These are phyloP conservation scores for Pseudomyrmex pallidus DNA, from an alignment of 1,140 invertebrate species.

Conservation along the genomic window DNA sequence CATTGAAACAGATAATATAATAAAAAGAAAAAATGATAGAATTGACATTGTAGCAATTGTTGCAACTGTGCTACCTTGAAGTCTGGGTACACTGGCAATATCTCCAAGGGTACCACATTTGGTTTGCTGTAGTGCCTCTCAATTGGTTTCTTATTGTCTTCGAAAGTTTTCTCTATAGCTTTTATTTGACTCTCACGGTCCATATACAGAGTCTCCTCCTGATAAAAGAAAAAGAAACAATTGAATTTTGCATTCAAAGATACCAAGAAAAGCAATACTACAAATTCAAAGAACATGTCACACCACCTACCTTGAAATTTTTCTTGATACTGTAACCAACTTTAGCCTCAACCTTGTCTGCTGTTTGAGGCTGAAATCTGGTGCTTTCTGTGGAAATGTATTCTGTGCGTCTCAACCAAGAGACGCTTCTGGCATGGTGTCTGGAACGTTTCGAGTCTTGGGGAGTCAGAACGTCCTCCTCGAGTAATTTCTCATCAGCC, in stretches of 20 bases:
- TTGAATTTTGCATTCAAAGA: constrained; percentile 5
- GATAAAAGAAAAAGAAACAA: constrained; percentile 59
- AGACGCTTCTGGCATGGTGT: constrained; percentile 97
- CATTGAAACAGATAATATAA: constrained; percentile 62
- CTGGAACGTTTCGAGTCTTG: constrained; percentile 95
- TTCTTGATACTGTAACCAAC: constrained; percentile 99
- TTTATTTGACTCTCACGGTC: constrained; percentile 98
- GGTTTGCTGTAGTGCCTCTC: constrained; percentile 98
- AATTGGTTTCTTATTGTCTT: constrained; percentile 94
- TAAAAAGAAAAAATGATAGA: not conserved
- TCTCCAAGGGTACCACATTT: constrained; percentile 95
- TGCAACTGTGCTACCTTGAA: constrained; percentile 88
- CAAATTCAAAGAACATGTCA: not conserved
- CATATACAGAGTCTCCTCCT: constrained; percentile 97
- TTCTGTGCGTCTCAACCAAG: constrained; percentile 98
- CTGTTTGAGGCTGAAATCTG: constrained; percentile 96
- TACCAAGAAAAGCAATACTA: not conserved
- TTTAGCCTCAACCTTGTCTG: constrained; percentile 99
- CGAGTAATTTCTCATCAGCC: constrained; percentile 96
- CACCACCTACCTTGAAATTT: constrained; percentile 90
- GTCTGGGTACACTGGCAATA: constrained; percentile 96
- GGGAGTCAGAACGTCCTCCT: constrained; percentile 95
- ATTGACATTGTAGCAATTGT: not conserved
- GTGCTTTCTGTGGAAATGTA: constrained; percentile 99
- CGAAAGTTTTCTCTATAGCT: constrained; percentile 99